These are phyloP conservation scores for Melinopterus prodromus DNA, from an alignment of 2,888 invertebrate genomes.

Conservation along the genomic window DNA sequence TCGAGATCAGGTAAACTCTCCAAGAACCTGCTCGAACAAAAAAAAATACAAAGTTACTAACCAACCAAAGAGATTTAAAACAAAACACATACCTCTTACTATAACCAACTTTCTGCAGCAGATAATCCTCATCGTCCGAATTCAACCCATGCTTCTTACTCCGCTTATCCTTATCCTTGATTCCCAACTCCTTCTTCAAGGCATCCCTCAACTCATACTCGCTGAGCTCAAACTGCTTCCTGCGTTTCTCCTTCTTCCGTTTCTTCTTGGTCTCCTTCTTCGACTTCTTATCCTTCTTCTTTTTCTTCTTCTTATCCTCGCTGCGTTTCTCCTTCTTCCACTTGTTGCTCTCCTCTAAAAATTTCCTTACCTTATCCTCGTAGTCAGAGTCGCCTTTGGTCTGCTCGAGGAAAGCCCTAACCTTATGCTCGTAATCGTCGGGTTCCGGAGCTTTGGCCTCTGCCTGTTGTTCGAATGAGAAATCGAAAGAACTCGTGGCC, in stretches of 20 bases:
- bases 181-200: constrained; percentile 66
- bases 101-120: constrained; percentile 59
- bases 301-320: constrained; percentile 71
- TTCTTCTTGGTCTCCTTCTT: constrained; percentile 80
- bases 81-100: constrained; percentile 55
- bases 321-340: constrained; percentile 77
- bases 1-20: constrained; percentile 78
- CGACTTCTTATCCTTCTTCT: constrained; percentile 65
- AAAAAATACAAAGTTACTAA: constrained; percentile 36
- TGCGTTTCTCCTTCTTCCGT: constrained; percentile 77
- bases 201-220: constrained; percentile 74
- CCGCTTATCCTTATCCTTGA: constrained; percentile 56
- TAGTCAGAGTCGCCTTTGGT: constrained; percentile 85
- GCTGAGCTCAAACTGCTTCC: constrained; percentile 72
- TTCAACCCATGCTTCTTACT: constrained; percentile 55
- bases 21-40: constrained; percentile 61
- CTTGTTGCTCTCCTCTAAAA: constrained; percentile 82
- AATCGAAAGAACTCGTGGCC: constrained; percentile 61
- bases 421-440: constrained; percentile 74
- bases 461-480: constrained; percentile 62
- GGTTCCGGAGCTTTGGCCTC: constrained; percentile 62
- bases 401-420: constrained; percentile 74
- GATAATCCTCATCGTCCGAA: constrained; percentile 62
- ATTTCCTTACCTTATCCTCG: constrained; percentile 84
- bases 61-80: background rate